A percentile compares a stretch with the other conserved stretches of the same genome.
These are phyloP conservation scores for Orius insidiosus DNA, from an alignment of 1,140 invertebrate species.

Conservation along the genomic window DNA sequence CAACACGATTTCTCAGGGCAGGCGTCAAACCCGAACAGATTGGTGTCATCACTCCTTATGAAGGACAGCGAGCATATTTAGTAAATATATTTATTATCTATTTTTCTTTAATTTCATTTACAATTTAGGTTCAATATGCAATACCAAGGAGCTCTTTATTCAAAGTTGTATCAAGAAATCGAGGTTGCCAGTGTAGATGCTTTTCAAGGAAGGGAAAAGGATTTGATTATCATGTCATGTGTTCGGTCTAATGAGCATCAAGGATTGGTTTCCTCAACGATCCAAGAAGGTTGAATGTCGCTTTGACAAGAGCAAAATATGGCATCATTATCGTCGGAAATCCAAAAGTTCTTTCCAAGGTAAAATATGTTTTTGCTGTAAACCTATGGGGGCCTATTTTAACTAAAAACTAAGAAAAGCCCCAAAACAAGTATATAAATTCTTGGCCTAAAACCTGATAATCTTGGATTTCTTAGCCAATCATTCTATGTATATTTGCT, in stretches of 20 bases:
- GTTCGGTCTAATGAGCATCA: constrained; percentile 82
- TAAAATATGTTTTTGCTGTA: no score
- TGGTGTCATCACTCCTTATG: constrained; percentile 98
- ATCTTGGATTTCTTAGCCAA: no score
- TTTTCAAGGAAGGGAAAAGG: constrained; percentile 94
- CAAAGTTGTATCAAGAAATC: constrained; percentile 95
- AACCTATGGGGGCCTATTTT: no score
- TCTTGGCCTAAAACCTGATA: no score
- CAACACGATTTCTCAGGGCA: constrained; percentile 79
- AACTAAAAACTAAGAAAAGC: no score
- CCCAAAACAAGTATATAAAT: no score
- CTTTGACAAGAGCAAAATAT: constrained; percentile 91
- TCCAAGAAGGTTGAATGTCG: constrained; percentile 92
- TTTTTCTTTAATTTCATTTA: no score
- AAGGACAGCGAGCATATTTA: constrained; percentile 96
- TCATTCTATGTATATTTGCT: no score
- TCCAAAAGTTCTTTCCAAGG: constrained; percentile 92
- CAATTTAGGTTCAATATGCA: constrained; percentile 98
- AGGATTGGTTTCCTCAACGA: constrained; percentile 94
- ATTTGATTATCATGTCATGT: constrained; percentile 96
- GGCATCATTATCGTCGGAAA: constrained; percentile 98
- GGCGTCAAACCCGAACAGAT: constrained; percentile 97
- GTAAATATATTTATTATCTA: no score
- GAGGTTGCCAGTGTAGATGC: constrained; percentile 99
- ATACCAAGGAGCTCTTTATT: constrained; percentile 90